Percentiles rank a stretch among this genome's conserved stretches.
Conservation (phyloP, 1,140 invertebrate species). For the Drosophila melanica region DNA sequence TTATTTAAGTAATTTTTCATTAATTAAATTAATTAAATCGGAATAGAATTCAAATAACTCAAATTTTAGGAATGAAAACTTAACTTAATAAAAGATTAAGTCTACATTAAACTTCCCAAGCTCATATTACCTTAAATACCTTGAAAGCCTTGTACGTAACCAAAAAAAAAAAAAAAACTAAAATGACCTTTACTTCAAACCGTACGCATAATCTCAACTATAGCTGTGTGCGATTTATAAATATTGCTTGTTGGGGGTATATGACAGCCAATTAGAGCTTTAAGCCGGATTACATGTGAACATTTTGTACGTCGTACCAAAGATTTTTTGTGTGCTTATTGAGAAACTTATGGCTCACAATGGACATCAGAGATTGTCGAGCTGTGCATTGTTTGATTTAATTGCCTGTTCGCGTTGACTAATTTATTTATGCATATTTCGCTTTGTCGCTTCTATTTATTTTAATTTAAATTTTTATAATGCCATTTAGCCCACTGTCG, state of each 20-base stretch:
- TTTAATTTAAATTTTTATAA: slow-evolving; percentile 72
- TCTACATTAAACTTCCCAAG: no score
- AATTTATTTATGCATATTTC: slow-evolving; percentile 72
- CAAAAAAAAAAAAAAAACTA: background rate
- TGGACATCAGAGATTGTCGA: background rate
- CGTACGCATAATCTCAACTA: slow-evolving; percentile 13
- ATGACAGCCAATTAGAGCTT: slow-evolving; percentile 39
- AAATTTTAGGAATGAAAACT: no score
- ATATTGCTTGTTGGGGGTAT: slow-evolving; percentile 23
- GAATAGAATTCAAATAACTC: no score
- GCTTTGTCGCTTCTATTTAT: slow-evolving; percentile 12
- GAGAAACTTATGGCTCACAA: background rate
- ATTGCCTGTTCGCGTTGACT: slow-evolving; percentile 33
- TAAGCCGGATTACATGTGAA: slow-evolving; percentile 59
- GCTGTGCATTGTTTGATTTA: slow-evolving; percentile 46
- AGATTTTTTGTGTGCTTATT: background rate
- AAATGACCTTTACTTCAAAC: background rate
- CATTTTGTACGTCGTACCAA: background rate
- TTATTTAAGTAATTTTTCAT: no score
- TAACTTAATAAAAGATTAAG: no score
- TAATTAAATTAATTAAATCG: no score
- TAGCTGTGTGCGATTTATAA: slow-evolving; percentile 52
- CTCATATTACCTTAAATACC: background rate
- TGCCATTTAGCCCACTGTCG: slow-evolving; percentile 60
- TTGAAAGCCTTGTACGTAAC: background rate